Percentiles rank a stretch among this genome's conserved stretches.
phyloP scores from a whole-genome alignment of 2,888 invertebrate genomes.

The Eristalis intricaria region DNA sequence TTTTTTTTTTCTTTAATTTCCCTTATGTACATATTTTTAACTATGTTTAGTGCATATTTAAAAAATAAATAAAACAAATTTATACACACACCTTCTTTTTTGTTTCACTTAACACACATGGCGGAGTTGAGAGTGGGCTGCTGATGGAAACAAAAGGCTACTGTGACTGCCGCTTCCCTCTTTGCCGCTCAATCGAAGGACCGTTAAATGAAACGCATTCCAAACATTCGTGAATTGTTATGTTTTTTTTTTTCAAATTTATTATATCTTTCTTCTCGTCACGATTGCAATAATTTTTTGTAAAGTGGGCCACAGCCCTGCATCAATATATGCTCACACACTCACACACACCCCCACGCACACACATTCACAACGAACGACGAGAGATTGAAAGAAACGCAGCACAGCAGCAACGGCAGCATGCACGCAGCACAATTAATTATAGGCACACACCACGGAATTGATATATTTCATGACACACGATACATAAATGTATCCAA shows the following conservation, averaged over 20 bases:
- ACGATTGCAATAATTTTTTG: slow-evolving; percentile 30
- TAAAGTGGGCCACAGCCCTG: slow-evolving; percentile 61
- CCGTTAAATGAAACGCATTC: slow-evolving; percentile 12
- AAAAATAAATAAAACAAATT: background rate
- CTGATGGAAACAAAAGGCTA: background rate
- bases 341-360: background rate
- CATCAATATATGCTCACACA: slow-evolving; percentile 23
- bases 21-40: background rate
- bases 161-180: background rate
- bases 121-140: background rate
- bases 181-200: slow-evolving; percentile 9
- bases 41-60: slow-evolving; percentile 39
- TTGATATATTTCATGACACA: background rate
- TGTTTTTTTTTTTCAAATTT: background rate
- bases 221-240: slow-evolving; percentile 25
- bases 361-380: background rate
- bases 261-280: background rate
- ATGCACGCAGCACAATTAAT: slow-evolving; percentile 40
- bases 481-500: background rate
- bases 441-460: slow-evolving; percentile 13
- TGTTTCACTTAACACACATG: background rate
- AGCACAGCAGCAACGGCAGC: background rate
- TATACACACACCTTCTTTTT: slow-evolving; percentile 28
- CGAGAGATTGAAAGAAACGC: background rate
- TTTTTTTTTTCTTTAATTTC: slow-evolving; percentile 14